Base-by-base conservation (phyloP, 2,113 vertebrate species). In the Cyphomyrus discorhynchus region DNA sequence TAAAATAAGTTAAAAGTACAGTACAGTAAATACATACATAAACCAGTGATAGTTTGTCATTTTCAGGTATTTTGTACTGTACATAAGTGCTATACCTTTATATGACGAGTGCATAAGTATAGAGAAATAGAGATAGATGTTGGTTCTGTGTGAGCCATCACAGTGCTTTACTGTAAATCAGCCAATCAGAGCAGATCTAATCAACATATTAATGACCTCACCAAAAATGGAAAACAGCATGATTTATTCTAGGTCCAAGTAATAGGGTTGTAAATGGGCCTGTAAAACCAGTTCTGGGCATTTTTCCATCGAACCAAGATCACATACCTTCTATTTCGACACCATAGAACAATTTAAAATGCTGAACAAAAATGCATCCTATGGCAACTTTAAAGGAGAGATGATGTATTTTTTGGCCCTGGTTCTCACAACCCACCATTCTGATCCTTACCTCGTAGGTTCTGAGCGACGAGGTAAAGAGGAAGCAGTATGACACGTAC, bases 401-500 rank as follows among this genome's bases (percentile, higher is more conserved):
- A 15, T 4, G 10, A 17, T 31, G 66, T 1, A 35, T 31, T 31
- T 39, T 77, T 17, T 2, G 31, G 13, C 0, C 5, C 13, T 4
- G 31, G 70, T 77, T 42, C 5, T 77, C 9, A 15, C 31, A 39
- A 1, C 39, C 74, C n/a, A 10, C 45, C 0, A 3, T 87, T 35
- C 49, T 88, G 17, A 88, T 5, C 47, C 74, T 90, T 31, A 83
- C 70, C 0, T 39, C 31, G 1, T n/a, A 99, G 98, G 96, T 99
- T 0, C 92, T 99, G 80, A 96, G 98, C 11, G 98, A 99, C 0
- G 98, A 99, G 91, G 93, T 94, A 35, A 99, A 98, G 94, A 95
- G 98, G 92, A 99, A 98, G 83, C 98, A 99, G 89, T 99, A 99
- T 0, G 98, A 99, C 5, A 91, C 96, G 0, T 99, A 99, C 0